phyloP scores from a whole-genome alignment of 2,888 invertebrate genomes.

The Salpingus planirostris region DNA sequence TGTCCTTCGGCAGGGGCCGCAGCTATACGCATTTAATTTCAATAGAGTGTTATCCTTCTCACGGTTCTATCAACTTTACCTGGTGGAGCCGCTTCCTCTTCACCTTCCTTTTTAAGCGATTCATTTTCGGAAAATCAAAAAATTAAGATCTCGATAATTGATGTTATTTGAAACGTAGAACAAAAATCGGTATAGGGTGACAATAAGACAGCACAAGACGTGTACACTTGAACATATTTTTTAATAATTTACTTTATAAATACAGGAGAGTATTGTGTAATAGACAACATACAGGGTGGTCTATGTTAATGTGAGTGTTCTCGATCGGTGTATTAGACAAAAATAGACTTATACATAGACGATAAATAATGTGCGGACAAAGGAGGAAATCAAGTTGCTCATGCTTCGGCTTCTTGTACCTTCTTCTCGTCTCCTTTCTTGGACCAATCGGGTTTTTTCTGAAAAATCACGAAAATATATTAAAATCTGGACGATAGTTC shows the following conservation, averaged over 20 bases:
- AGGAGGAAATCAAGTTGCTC: slow-evolving; percentile 35
- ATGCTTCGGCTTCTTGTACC: slow-evolving; percentile 84
- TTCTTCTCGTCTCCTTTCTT: slow-evolving; percentile 80
- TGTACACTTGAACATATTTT: background rate
- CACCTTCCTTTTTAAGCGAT: slow-evolving; percentile 18
- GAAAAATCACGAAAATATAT: slow-evolving; percentile 39
- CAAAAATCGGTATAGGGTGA: background rate
- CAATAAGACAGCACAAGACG: background rate
- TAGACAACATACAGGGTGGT: slow-evolving; percentile 16
- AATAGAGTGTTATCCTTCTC: background rate
- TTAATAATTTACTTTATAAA: slow-evolving; percentile 6
- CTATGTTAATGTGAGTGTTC: slow-evolving; percentile 1
- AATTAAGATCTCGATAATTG: too few species aligned
- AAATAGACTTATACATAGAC: slow-evolving; percentile 3
- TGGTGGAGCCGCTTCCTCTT: slow-evolving; percentile 21
- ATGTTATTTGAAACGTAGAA: background rate
- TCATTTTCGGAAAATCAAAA: background rate
- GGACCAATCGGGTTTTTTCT: slow-evolving; percentile 94
- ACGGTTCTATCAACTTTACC: slow-evolving; percentile 9
- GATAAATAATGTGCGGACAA: background rate
- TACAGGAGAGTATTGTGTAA: slow-evolving; percentile 14
- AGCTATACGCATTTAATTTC: too few species aligned
- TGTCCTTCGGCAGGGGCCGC: slow-evolving; percentile 18
- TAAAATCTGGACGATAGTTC: too few species aligned
- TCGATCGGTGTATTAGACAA: slow-evolving; percentile 16